Evolutionary conservation across 2,888 invertebrate genomes (phyloP), one percentile per base, ranked within the genome.

Genomic region (Thera obeliscata): DNA sequence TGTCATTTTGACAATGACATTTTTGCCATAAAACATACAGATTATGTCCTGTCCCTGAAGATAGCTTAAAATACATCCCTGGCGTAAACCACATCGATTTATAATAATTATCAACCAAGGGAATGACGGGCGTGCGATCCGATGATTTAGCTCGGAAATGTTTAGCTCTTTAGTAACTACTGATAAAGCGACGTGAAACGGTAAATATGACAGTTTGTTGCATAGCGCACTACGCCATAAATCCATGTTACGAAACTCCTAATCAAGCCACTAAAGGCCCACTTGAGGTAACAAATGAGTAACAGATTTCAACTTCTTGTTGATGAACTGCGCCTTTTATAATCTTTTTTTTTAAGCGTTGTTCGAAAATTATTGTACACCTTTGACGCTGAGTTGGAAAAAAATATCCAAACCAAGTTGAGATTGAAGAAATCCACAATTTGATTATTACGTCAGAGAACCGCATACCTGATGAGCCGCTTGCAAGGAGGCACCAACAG

Each of bases 21-120:
- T 38, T 38, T 38, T 38, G 38, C 6, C 38, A 38, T 38, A 38
- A 22, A 22, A 22, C 22, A 22, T 22, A 22, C 22, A 22, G 22
- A 22, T 22, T 0, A 22, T 22, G 12, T n/a, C n/a, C n/a, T n/a
- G n/a, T n/a, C 50, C 9, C 22, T 1, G 12, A 33, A 12, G 33
- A 36, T 36, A 6, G 11, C 67, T 57, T 66, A 38, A 48, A 50
- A 4, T 63, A 9, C 63, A 56, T 66, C 60, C 52, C 66, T 57
- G 66, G 8, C n/a, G 3, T 61, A 73, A 74, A 78, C 76, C 79
- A 80, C 78, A 82, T 83, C 87, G 81, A 90, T 90, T 89, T 87
- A 89, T 89, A 88, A 88, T 87, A 90, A 90, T 87, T 88, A 88
- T 82, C 84, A 82, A 80, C 79, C 86, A 85, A 86, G 86, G 82